Conservation (phyloP, 1,140 invertebrate species). For the Camponotus vicinus region DNA sequence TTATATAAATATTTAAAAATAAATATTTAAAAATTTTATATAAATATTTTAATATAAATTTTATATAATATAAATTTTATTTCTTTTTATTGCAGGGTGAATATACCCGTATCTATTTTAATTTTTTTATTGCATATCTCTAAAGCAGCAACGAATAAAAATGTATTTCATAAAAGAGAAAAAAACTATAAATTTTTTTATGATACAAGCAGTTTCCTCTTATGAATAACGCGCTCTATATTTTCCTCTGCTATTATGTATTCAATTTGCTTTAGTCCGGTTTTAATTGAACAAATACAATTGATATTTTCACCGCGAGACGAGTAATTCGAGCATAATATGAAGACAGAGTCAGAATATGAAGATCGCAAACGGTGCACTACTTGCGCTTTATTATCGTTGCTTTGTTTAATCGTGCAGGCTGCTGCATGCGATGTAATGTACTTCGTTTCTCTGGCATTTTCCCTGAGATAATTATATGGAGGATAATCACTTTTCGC, state of each 20-base stretch:
- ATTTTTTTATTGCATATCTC: neutral
- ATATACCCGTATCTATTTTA: neutral
- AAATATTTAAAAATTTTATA: too few relatives aligned
- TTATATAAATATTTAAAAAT: neutral
- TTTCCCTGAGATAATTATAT: constrained; percentile 54
- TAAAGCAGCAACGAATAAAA: constrained; percentile 4
- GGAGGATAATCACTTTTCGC: constrained; percentile 63
- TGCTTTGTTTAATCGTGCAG: constrained; percentile 61
- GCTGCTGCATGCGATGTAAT: constrained; percentile 41
- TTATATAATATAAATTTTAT: neutral
- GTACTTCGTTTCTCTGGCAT: constrained; percentile 50
- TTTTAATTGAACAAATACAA: constrained; percentile 48
- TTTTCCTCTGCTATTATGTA: neutral
- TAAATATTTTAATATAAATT: too few relatives aligned
- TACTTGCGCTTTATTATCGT: constrained; percentile 34
- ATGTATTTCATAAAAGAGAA: neutral
- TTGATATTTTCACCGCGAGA: neutral
- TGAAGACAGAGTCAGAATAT: neutral
- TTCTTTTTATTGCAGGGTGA: neutral
- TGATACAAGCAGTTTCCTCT: neutral
- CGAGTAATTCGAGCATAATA: constrained; percentile 7
- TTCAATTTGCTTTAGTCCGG: neutral
- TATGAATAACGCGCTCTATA: neutral
- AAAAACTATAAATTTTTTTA: constrained; percentile 9
- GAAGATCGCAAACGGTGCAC: constrained; percentile 1